Base-by-base conservation (phyloP, 2,113 vertebrate genomes). In the Seriola aureovittata region DNA sequence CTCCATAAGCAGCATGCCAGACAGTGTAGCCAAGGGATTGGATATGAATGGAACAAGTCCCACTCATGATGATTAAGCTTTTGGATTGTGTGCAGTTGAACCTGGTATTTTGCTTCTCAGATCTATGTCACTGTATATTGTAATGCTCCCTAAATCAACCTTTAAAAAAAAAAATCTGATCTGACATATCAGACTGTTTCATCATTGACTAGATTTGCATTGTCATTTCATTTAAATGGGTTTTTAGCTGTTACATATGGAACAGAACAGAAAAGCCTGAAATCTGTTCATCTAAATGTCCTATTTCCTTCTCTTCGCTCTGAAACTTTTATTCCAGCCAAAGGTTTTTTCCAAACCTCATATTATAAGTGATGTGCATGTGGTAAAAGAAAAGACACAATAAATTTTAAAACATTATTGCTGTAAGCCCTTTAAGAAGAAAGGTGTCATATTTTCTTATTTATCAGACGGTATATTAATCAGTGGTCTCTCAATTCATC, bases 301-400 rank as follows among this genome's bases (percentile, higher is more conserved):
- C 3, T 13, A 44, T 44, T 44, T 44, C 42, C 17, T 50, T 50
- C 16, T 5, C 17, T 50, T 7, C 1, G 16, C 46, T 16, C 46
- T 50, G 46, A 50, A 50, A 50, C 42, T 50, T 50, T 50, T 19
- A 50, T 19, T 50, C 46, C 16, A 8, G 46, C 46, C 46, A 4
- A 12, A 50, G 4, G 4, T 5, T 17, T 5, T 17, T 17, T 50
- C 46, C 4, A 50, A 50, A 50, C 46, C 13, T 50, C 17, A 50
- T 17, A 17, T 50, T 50, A 48, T 17, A 79, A 29, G 38, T 68
- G 5, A 42, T 12, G 13, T 1, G 1, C 40, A 40, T 19, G 11
- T n/a, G 54, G 38, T 68, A 81, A 55, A 65, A 32, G 54, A 50
- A 23, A 69, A 70, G 14, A 65, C 52, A 34, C 50, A 34, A 46